Percentiles rank a stretch among this genome's conserved stretches.
Evolutionary conservation across 2,888 invertebrate genomes (phyloP).

Genomic region (Drosophila nigricruria): DNA sequence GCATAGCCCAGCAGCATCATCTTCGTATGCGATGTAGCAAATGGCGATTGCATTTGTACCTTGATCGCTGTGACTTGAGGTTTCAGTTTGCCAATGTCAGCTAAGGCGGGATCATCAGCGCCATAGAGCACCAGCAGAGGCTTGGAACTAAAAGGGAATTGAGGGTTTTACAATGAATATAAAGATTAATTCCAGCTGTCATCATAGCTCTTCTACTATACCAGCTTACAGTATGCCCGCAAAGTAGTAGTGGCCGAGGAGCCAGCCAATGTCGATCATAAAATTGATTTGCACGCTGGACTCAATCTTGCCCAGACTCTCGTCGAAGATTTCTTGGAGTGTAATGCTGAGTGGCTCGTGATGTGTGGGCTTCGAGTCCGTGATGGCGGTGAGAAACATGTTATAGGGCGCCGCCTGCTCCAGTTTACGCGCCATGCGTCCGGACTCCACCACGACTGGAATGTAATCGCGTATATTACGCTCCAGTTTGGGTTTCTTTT

Average conservation of each 20-base stretch:
- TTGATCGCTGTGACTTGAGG: conserved; percentile 89
- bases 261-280: conserved; percentile 96
- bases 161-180: background rate
- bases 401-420: conserved; percentile 90
- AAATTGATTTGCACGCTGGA: conserved; percentile 95
- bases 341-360: conserved; percentile 89
- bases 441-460: conserved; percentile 87
- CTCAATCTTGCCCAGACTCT: conserved; percentile 90
- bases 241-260: conserved; percentile 93
- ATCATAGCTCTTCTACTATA: background rate
- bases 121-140: conserved; percentile 92
- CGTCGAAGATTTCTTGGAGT: conserved; percentile 92
- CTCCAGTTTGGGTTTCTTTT: conserved; percentile 82
- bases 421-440: conserved; percentile 89
- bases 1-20: conserved; percentile 94
- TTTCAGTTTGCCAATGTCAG: conserved; percentile 87
- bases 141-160: conserved; percentile 86
- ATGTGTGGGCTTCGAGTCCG: conserved; percentile 88
- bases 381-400: conserved; percentile 91
- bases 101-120: conserved; percentile 88
- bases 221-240: conserved; percentile 89
- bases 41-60: conserved; percentile 91
- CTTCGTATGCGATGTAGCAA: conserved; percentile 96
- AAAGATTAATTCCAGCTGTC: background rate
- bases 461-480: conserved; percentile 85